Evolutionary conservation across 2,113 vertebrate genomes (phyloP).

Genomic region (Fulmarus glacialis): DNA sequence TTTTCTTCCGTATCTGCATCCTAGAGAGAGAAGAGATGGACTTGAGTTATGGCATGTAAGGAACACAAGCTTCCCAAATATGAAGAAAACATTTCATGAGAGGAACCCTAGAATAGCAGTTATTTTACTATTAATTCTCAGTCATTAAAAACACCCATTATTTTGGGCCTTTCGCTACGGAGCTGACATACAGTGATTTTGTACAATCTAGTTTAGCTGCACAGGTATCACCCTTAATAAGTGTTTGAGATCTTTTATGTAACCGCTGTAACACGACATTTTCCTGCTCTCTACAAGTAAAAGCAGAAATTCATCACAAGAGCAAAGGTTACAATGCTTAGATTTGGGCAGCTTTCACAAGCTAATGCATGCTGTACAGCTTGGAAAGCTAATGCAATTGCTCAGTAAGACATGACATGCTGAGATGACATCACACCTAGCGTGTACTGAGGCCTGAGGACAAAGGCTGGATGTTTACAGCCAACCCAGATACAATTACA

Average conservation of each 20-base stretch:
- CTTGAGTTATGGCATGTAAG: background rate
- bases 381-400: background rate
- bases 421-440: background rate
- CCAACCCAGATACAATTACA: background rate
- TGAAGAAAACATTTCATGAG: background rate
- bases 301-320: background rate
- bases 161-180: background rate
- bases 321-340: background rate
- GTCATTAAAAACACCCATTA: background rate
- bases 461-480: constrained; percentile 42
- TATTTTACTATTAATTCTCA: background rate
- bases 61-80: background rate
- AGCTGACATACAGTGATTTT: background rate
- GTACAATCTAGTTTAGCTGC: background rate
- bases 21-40: background rate
- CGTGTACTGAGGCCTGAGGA: background rate
- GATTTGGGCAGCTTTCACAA: background rate
- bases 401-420: background rate
- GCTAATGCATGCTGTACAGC: background rate
- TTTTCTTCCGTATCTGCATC: background rate
- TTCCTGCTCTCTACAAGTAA: background rate
- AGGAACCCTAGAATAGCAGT: background rate
- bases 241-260: background rate
- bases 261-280: background rate
- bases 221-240: background rate